A percentile compares a stretch with the other conserved stretches of the same genome.
These are phyloP conservation scores for Pagrus major DNA, from an alignment of 2,113 vertebrate genomes.

Conservation along the genomic window DNA sequence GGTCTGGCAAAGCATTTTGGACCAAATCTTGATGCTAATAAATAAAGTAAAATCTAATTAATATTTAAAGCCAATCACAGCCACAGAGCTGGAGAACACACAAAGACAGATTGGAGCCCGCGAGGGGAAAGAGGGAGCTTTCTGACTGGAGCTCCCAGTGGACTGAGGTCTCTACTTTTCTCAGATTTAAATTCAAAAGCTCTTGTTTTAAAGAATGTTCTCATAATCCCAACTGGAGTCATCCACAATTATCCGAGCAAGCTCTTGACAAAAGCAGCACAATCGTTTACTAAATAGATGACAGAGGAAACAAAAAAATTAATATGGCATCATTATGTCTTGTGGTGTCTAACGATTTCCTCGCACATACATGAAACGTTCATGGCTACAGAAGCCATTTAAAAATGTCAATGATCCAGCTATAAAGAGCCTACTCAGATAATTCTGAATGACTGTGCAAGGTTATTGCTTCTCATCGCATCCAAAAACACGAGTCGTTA, in stretches of 20 bases:
- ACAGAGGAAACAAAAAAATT: slow-evolving; percentile 5
- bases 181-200: slow-evolving; percentile 77
- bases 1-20: slow-evolving; percentile 53
- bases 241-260: slow-evolving; percentile 70
- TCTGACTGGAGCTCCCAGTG: slow-evolving; percentile 69
- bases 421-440: slow-evolving; percentile 32
- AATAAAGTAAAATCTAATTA: slow-evolving; percentile 83
- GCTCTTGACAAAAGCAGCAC: slow-evolving; percentile 62
- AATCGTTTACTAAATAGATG: slow-evolving; percentile 58
- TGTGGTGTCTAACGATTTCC: slow-evolving; percentile 46
- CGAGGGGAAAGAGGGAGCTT: slow-evolving; percentile 58
- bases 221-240: slow-evolving; percentile 62
- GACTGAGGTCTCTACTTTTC: slow-evolving; percentile 70
- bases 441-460: slow-evolving; percentile 49
- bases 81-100: slow-evolving; percentile 77
- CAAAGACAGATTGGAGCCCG: slow-evolving; percentile 82
- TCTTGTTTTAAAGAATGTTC: slow-evolving; percentile 72
- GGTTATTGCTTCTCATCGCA: slow-evolving; percentile 50
- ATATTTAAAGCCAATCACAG: slow-evolving; percentile 82
- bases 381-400: slow-evolving; percentile 49
- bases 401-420: slow-evolving; percentile 55
- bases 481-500: slow-evolving; percentile 41
- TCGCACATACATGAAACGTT: slow-evolving; percentile 51
- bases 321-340: slow-evolving; percentile 33
- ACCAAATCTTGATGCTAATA: slow-evolving; percentile 74